Evolutionary conservation across 2,888 invertebrate genomes (phyloP).

Genomic region (Beris chalybata): DNA sequence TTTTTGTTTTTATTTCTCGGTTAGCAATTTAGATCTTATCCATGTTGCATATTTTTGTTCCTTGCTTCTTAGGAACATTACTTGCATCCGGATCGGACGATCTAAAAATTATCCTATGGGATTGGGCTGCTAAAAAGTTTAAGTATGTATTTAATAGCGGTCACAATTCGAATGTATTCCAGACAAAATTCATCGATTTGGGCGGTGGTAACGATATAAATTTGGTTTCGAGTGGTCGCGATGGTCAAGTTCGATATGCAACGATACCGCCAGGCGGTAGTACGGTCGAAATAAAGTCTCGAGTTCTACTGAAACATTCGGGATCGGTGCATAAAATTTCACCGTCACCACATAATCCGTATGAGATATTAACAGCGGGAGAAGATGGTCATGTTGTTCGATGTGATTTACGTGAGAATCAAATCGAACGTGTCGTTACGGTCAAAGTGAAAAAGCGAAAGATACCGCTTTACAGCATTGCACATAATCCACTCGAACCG

Average conservation of each 20-base stretch:
- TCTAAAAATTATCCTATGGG: slow-evolving; percentile 82
- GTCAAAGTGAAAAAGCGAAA: slow-evolving; percentile 62
- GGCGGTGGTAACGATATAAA: slow-evolving; percentile 68
- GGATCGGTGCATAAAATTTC: slow-evolving; percentile 86
- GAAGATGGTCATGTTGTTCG: slow-evolving; percentile 84
- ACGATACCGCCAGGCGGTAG: slow-evolving; percentile 62
- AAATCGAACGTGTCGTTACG: slow-evolving; percentile 56
- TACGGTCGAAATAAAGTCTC: slow-evolving; percentile 44
- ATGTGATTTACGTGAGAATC: slow-evolving; percentile 73
- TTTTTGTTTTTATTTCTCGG: not conserved
- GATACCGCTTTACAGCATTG: slow-evolving; percentile 85
- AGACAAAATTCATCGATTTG: slow-evolving; percentile 83
- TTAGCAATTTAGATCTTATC: slow-evolving; percentile 1
- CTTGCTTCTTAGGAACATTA: slow-evolving; percentile 60
- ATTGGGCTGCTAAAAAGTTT: slow-evolving; percentile 77
- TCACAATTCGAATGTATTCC: slow-evolving; percentile 87
- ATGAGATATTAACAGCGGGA: slow-evolving; percentile 80
- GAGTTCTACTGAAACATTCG: slow-evolving; percentile 68
- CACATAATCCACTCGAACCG: slow-evolving; percentile 76
- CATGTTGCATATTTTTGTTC: not conserved
- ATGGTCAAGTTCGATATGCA: slow-evolving; percentile 77
- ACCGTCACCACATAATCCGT: slow-evolving; percentile 73
- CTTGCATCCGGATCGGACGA: slow-evolving; percentile 93
- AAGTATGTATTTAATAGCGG: slow-evolving; percentile 74
- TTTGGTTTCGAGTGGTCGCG: slow-evolving; percentile 85